phyloP scores from a whole-genome alignment of 53 echinoderm and acorn worm species.

The Mesocentrotus franciscanus region DNA sequence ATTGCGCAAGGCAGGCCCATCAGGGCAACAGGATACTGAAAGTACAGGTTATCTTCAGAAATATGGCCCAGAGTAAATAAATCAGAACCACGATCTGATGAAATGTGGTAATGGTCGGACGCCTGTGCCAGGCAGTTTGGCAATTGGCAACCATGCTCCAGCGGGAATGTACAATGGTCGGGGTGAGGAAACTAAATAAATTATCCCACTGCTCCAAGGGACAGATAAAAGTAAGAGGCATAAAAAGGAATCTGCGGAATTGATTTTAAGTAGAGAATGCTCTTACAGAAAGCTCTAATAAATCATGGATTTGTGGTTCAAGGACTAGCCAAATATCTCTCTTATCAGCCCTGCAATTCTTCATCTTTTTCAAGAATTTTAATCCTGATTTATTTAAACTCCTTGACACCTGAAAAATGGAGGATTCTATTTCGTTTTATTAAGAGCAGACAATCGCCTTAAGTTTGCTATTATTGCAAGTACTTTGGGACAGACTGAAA shows the following conservation, averaged over 20 bases:
- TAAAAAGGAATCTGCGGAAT: conserved; percentile 20
- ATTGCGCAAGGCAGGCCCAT: background rate
- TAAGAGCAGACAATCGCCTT: background rate
- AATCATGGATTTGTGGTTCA: conserved; percentile 56
- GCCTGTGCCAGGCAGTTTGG: conserved; percentile 11
- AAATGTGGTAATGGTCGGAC: conserved; percentile 44
- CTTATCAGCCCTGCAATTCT: background rate
- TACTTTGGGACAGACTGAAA: background rate
- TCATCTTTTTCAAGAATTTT: conserved; percentile 43
- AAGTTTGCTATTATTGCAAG: conserved; percentile 9
- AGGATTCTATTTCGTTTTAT: background rate
- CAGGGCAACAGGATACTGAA: background rate
- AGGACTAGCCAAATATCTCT: conserved; percentile 27
- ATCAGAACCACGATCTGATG: background rate
- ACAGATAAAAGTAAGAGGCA: conserved; percentile 27
- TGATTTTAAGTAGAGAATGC: conserved; percentile 18
- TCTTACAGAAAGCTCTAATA: conserved; percentile 5
- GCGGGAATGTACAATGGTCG: background rate
- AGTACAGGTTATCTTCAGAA: background rate
- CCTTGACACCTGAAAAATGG: conserved; percentile 26
- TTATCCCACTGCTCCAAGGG: conserved; percentile 51
- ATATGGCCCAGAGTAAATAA: conserved; percentile 16
- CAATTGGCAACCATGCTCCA: conserved; percentile 35
- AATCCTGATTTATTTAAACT: conserved; percentile 36
- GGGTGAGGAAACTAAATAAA: conserved; percentile 59